Conservation (phyloP, 2,797 vertebrate species). For the Perodicticus potto region DNA sequence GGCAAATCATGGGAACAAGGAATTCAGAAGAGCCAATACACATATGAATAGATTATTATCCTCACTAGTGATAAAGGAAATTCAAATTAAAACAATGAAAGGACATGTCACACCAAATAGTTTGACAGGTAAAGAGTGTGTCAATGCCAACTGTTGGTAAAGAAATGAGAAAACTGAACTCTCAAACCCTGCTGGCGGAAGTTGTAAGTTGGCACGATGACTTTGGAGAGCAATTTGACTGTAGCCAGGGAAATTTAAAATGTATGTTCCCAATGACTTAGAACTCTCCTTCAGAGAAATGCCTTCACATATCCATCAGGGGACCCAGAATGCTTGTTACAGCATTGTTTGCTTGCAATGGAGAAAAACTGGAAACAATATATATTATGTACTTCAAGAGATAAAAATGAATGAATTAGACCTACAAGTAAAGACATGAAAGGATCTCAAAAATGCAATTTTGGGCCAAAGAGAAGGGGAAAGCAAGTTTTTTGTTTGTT, state of each 20-base stretch:
- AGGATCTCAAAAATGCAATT: neutral
- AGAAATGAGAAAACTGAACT: neutral
- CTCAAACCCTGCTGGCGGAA: neutral
- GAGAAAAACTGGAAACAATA: constrained; percentile 22
- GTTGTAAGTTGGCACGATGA: neutral
- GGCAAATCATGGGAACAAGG: neutral
- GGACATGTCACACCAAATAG: constrained; percentile 33
- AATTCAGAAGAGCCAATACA: neutral
- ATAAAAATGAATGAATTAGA: constrained; percentile 7
- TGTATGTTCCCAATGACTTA: neutral
- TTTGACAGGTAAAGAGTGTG: constrained; percentile 14
- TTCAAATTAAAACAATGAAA: constrained; percentile 47
- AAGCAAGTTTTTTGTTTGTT: neutral
- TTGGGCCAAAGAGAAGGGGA: neutral
- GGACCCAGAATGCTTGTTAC: neutral
- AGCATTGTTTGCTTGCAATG: neutral
- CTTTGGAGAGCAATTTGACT: neutral
- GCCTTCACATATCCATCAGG: neutral
- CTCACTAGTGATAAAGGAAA: constrained; percentile 28
- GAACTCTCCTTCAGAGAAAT: neutral
- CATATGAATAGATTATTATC: constrained; percentile 1
- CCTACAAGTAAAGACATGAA: neutral
- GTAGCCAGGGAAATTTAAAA: constrained; percentile 28
- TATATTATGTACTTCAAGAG: constrained; percentile 18
- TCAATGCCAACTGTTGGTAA: constrained; percentile 28